Percentiles rank a stretch among this genome's conserved stretches.
Conservation (phyloP, 2,797 vertebrate genomes). For the Amniataba percoides region DNA sequence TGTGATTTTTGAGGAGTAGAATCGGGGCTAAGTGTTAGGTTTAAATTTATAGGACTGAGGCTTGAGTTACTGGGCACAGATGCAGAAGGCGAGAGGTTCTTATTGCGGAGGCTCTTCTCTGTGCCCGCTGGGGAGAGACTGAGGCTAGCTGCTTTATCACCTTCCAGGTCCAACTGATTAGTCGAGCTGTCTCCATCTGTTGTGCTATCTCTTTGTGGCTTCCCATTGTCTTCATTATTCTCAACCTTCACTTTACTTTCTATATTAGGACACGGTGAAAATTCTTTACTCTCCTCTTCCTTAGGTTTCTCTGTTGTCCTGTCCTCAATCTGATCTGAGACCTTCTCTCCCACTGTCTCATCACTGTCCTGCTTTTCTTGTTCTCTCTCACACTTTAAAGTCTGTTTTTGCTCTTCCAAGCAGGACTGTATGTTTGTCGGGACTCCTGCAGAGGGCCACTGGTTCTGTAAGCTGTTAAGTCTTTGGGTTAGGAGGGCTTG, state of each 20-base stretch:
- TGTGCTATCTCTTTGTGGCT: slow-evolving; percentile 69
- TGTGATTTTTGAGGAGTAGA: slow-evolving; percentile 82
- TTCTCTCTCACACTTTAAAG: slow-evolving; percentile 53
- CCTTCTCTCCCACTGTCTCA: slow-evolving; percentile 40
- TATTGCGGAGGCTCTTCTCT: slow-evolving; percentile 75
- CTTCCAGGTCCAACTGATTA: slow-evolving; percentile 74
- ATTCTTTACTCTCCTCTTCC: slow-evolving; percentile 55
- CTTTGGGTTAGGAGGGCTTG: slow-evolving; percentile 89
- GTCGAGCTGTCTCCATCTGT: slow-evolving; percentile 65
- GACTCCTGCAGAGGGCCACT: slow-evolving; percentile 81
- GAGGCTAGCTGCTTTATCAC: slow-evolving; percentile 74
- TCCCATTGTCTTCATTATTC: slow-evolving; percentile 58
- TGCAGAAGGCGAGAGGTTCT: slow-evolving; percentile 77
- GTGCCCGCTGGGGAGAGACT: slow-evolving; percentile 70
- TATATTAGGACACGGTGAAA: slow-evolving; percentile 51
- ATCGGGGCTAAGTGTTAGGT: slow-evolving; percentile 81
- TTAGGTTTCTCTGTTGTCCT: slow-evolving; percentile 46
- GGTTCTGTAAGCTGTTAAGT: slow-evolving; percentile 85
- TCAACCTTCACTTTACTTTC: slow-evolving; percentile 72
- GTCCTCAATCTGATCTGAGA: slow-evolving; percentile 55
- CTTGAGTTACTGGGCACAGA: slow-evolving; percentile 80
- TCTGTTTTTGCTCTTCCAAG: slow-evolving; percentile 73
- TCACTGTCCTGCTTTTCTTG: slow-evolving; percentile 53
- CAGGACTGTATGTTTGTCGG: slow-evolving; percentile 62
- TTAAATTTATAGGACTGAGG: slow-evolving; percentile 79